Base-by-base conservation (phyloP, 2,113 vertebrate genomes). In the Scolopax mira region DNA sequence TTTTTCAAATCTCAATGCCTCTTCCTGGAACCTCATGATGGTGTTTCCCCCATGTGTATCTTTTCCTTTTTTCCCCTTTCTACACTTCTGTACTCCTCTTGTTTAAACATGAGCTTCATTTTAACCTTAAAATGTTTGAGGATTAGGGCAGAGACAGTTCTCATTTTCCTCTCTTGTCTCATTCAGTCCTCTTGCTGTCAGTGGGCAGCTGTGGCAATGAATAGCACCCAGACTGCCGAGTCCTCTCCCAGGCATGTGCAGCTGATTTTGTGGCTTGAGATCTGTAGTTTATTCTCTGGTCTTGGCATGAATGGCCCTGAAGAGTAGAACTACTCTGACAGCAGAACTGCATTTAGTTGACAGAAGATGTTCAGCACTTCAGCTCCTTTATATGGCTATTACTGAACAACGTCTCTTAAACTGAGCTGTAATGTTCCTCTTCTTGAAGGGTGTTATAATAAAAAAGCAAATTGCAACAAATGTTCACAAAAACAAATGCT, bases 381-480 rank as follows among this genome's bases (percentile, higher is more conserved):
- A 88, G 10, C 10, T 23, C 0, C 7, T 44, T 73, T 85, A 27
- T 37, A 37, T 4, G 9, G 14, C 10, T 54, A 28, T 77, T 94
- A 77, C 31, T 48, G 31, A 65, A 65, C 0, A 0, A 88, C 9
- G n/a, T 70, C 77, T 94, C 51, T 89, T 89, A 35, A 93, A 80
- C 1, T 31, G 24, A 77, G 10, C 35, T 85, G 31, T 69, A 88
- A 81, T 37, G n/a, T n/a, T 90, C 85, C 39, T 78, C 16, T 70
- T 85, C 52, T 72, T 87, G 48, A 87, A 80, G n/a, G 11, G 46
- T 93, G 61, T 33, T 65, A 28, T 13, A 82, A 86, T 88, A 94
- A 93, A 75, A n/a, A 90, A 74, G 62, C 10, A 83, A 90, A 87
- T 42, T 64, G 48, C 48, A 57, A 66, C 74, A 69, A 88, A 81